phyloP scores from a whole-genome alignment of 2,113 vertebrate species.

The Lethenteron reissneri region DNA sequence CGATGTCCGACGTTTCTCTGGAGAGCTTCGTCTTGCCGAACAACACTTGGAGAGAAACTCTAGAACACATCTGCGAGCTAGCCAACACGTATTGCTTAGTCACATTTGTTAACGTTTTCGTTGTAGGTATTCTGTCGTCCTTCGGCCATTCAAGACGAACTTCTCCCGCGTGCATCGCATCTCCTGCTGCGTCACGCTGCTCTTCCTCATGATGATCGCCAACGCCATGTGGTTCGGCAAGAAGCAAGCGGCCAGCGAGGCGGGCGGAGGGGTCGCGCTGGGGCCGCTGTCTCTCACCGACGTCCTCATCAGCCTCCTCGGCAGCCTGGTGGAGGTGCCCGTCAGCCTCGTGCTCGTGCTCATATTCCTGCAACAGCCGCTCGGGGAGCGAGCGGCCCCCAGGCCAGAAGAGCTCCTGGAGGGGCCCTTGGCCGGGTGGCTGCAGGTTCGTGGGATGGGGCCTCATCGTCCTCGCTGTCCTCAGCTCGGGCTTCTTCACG shows the following conservation, averaged over 20 bases:
- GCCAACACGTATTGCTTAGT: too few relatives aligned
- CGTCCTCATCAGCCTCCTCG: background rate
- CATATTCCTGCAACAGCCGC: background rate
- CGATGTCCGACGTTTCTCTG: too few relatives aligned
- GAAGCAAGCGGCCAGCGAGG: background rate
- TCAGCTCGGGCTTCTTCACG: background rate
- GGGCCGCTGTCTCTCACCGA: background rate
- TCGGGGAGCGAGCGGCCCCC: background rate
- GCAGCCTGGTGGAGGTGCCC: constrained; percentile 1
- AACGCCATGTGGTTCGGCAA: constrained; percentile 1
- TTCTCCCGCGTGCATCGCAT: constrained; percentile 4
- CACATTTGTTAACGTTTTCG: too few relatives aligned
- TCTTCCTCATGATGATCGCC: constrained; percentile 6
- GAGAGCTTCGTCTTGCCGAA: too few relatives aligned
- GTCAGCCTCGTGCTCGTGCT: background rate
- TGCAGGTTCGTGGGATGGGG: background rate
- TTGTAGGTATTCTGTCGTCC: too few relatives aligned
- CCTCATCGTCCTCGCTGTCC: background rate
- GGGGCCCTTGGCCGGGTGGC: background rate
- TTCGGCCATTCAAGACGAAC: too few relatives aligned
- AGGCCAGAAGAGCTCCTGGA: too few relatives aligned
- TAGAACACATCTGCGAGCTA: too few relatives aligned
- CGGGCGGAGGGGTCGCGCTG: background rate
- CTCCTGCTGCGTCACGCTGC: background rate
- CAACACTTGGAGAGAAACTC: too few relatives aligned